These are phyloP conservation scores for Lasioglossum lativentre DNA, from an alignment of 2,888 invertebrate genomes.

Conservation along the genomic window DNA sequence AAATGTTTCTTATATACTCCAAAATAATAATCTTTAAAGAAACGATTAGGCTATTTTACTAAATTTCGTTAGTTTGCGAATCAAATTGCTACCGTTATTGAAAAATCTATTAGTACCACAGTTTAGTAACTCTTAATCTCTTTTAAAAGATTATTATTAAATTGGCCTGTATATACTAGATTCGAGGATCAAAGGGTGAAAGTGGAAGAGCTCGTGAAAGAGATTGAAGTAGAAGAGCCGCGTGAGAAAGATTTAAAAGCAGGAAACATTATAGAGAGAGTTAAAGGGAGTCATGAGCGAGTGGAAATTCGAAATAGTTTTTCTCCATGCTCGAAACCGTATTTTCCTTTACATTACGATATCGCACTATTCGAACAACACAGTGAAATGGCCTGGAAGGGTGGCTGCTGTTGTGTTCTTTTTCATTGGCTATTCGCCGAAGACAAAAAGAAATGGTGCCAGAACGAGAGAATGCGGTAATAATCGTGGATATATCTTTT, in stretches of 20 bases:
- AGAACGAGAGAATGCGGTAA: background rate
- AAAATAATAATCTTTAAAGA: no score
- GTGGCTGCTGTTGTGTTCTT: background rate
- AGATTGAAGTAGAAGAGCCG: background rate
- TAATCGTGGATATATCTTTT: background rate
- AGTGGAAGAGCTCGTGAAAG: background rate
- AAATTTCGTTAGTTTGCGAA: no score
- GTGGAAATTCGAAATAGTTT: background rate
- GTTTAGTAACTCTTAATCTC: no score
- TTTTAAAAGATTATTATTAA: no score
- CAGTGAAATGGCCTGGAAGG: background rate
- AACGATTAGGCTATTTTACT: no score
- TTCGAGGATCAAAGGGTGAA: background rate
- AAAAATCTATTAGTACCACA: no score
- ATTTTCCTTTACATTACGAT: slow-evolving; percentile 1
- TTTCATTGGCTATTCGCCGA: background rate
- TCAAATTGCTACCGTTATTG: no score
- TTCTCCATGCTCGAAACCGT: background rate
- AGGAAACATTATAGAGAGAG: background rate
- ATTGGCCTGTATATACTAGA: no score
- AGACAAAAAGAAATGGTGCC: background rate
- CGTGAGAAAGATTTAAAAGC: background rate
- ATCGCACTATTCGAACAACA: background rate
- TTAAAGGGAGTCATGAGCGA: background rate
- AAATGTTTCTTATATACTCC: no score